Evolutionary conservation across 2,888 invertebrate genomes (phyloP).

Genomic region (Drosophila algonquin): DNA sequence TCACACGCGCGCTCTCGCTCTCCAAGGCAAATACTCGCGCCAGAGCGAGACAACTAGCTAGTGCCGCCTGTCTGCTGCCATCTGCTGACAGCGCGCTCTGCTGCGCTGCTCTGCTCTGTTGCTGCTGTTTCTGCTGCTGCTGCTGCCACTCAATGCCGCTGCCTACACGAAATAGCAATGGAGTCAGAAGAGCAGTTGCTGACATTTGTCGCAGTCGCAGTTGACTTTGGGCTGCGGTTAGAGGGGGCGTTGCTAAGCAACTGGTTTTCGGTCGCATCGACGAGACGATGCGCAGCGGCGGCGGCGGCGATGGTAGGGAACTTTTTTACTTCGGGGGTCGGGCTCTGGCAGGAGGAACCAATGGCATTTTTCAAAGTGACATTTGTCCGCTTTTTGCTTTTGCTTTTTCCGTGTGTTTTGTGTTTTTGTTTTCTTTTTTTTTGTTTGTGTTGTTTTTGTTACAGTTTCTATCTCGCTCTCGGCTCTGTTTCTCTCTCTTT

Average conservation of each 20-base stretch:
- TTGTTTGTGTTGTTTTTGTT: slow-evolving; percentile 17
- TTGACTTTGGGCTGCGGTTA: slow-evolving; percentile 67
- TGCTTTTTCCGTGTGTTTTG: slow-evolving; percentile 43
- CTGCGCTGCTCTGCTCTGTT: slow-evolving; percentile 33
- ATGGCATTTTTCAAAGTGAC: slow-evolving; percentile 83
- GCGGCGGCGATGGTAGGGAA: slow-evolving; percentile 27
- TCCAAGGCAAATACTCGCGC: slow-evolving; percentile 55
- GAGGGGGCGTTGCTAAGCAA: slow-evolving; percentile 84
- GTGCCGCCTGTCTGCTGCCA: slow-evolving; percentile 22
- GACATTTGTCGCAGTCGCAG: slow-evolving; percentile 71
- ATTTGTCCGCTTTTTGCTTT: slow-evolving; percentile 79
- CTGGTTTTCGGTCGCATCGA: slow-evolving; percentile 70
- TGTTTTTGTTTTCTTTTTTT: slow-evolving; percentile 10
- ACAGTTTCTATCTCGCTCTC: slow-evolving; percentile 24
- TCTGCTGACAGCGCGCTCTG: slow-evolving; percentile 6
- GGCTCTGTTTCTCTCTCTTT: slow-evolving; percentile 24
- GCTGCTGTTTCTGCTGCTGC: slow-evolving; percentile 30
- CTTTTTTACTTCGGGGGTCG: slow-evolving; percentile 18
- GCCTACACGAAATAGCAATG: slow-evolving; percentile 73
- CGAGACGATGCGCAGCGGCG: slow-evolving; percentile 38
- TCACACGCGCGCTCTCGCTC: slow-evolving; percentile 31
- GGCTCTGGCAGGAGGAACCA: slow-evolving; percentile 67
- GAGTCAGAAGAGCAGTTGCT: slow-evolving; percentile 77
- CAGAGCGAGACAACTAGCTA: slow-evolving; percentile 60
- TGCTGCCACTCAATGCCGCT: slow-evolving; percentile 20